Percentiles rank a stretch among this genome's conserved stretches.
These are phyloP conservation scores for Aromia moschata DNA, from an alignment of 2,888 invertebrate species.

Conservation along the genomic window DNA sequence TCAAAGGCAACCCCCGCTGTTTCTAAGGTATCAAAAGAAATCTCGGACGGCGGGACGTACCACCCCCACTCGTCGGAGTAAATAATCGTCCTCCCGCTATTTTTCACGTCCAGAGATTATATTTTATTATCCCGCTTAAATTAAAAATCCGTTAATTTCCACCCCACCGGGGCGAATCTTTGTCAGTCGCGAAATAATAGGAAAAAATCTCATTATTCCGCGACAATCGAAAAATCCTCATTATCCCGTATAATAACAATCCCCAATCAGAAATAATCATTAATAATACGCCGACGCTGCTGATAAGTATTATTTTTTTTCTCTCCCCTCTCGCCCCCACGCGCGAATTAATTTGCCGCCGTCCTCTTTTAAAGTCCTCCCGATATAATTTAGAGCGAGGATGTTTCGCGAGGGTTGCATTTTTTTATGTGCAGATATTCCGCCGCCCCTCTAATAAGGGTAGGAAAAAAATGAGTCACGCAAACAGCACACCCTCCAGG, in stretches of 20 bases:
- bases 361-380: constrained; percentile 50
- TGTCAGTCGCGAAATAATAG: constrained; percentile 29
- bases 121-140: constrained; percentile 24
- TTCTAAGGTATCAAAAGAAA: neutral
- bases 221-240: constrained; percentile 43
- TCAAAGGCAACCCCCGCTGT: neutral
- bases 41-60: neutral
- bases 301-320: constrained; percentile 43
- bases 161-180: constrained; percentile 33
- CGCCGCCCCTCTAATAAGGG: constrained; percentile 59
- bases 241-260: constrained; percentile 44
- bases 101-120: constrained; percentile 13
- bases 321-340: constrained; percentile 36
- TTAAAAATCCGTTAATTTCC: constrained; percentile 33
- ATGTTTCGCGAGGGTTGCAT: constrained; percentile 56
- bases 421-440: constrained; percentile 63
- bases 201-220: constrained; percentile 41
- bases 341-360: constrained; percentile 53
- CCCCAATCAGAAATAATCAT: constrained; percentile 47
- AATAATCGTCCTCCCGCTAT: neutral
- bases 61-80: neutral
- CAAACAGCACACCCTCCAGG: constrained; percentile 55
- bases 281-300: constrained; percentile 43
- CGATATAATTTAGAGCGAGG: constrained; percentile 51
- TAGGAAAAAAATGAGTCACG: constrained; percentile 63